Conservation (phyloP, 2,797 vertebrate species). For the Tokudaia muenninki region DNA sequence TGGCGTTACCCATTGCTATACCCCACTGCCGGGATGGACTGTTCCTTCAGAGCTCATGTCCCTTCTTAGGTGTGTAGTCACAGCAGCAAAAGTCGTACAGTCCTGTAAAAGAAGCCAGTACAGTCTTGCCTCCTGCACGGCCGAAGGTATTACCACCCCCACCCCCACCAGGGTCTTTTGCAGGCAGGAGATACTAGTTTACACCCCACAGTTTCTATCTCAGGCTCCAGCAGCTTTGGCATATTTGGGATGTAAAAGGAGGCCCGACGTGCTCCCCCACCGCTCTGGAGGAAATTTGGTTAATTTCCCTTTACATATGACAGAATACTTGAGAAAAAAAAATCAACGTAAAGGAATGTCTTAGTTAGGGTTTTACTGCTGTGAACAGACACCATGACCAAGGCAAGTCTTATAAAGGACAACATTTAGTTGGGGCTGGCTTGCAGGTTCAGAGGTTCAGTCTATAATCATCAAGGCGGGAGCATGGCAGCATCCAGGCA, state of each 20-base stretch:
- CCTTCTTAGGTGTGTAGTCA: background rate
- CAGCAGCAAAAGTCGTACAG: background rate
- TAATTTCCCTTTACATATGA: background rate
- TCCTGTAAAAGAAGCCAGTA: background rate
- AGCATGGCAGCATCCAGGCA: no score
- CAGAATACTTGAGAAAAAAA: background rate
- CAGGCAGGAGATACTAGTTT: background rate
- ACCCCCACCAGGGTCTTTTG: background rate
- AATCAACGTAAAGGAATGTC: background rate
- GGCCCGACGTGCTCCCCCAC: background rate
- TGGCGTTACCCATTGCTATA: no score
- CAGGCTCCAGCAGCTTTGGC: background rate
- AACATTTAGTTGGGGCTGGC: no score
- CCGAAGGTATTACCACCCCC: background rate
- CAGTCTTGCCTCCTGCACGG: background rate
- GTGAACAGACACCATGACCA: no score
- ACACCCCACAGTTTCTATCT: background rate
- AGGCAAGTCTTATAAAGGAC: no score
- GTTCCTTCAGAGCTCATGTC: background rate
- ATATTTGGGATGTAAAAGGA: background rate
- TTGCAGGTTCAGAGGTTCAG: no score
- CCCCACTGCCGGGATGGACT: background rate
- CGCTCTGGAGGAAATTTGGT: background rate
- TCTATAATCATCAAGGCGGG: no score
- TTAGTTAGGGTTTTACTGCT: no score